Percentiles rank a stretch among this genome's conserved stretches.
Evolutionary conservation across 2,888 invertebrate genomes (phyloP).

Genomic region (Eupithecia subfuscata): DNA sequence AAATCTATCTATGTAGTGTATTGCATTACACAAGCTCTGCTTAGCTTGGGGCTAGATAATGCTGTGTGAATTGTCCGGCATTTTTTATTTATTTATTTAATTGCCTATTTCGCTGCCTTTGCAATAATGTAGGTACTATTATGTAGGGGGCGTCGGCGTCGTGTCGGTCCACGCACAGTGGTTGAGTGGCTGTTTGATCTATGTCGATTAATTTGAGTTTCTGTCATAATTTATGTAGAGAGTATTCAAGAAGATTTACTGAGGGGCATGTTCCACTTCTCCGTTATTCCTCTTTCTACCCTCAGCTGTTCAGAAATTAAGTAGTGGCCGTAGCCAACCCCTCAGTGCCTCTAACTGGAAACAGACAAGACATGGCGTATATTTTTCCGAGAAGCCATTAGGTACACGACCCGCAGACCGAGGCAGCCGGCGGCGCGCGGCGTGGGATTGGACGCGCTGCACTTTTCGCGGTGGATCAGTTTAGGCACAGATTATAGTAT

Average conservation of each 20-base stretch:
- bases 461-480: conserved; percentile 36
- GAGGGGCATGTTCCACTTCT: background rate
- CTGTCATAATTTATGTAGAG: background rate
- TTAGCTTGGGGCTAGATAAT: too few relatives aligned
- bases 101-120: too few relatives aligned
- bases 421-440: conserved; percentile 1
- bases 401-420: background rate
- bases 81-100: too few relatives aligned
- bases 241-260: background rate
- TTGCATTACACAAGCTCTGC: too few relatives aligned
- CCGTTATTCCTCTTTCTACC: background rate
- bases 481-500: conserved; percentile 27
- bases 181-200: too few relatives aligned
- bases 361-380: background rate
- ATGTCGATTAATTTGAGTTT: too few relatives aligned
- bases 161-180: background rate
- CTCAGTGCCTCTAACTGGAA: background rate
- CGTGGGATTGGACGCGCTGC: conserved; percentile 44
- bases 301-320: background rate
- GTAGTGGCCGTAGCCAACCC: background rate
- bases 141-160: too few relatives aligned
- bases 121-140: too few relatives aligned
- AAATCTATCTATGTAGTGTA: too few relatives aligned
- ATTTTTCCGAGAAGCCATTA: background rate
- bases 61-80: too few relatives aligned